Base-by-base conservation (phyloP, 2,113 vertebrate genomes). In the Colinus virginianus region DNA sequence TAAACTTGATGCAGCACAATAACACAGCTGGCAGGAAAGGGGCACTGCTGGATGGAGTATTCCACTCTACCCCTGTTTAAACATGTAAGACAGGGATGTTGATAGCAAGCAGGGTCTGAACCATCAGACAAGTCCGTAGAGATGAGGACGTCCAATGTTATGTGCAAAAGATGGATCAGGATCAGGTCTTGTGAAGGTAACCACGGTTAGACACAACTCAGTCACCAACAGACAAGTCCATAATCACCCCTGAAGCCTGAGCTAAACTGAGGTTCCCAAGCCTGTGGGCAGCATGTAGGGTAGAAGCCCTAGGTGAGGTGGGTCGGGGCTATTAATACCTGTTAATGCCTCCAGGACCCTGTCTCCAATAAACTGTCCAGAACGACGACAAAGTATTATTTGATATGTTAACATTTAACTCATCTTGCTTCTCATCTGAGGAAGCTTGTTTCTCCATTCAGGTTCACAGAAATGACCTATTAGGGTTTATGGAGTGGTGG, bases 241-340 rank as follows among this genome's bases (percentile, higher is more conserved):
- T 25, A 46, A 25, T 16, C 43, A 68, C 66, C 56, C 56, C 56
- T 68, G 43, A 23, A 34, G 43, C 64, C 61, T 36, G 23, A 38
- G 9, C 20, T 25, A 30, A 34, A 68, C 17, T 46, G 66, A 11
- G 30, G 66, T 12, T 46, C 32, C 32, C 11, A 11, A 22, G 32
- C 43, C 64, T 22, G 7, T n/a, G 22, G 58, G 19, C 25, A 78
- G 19, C 26, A 4, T 55, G 22, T 0, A 0, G 40, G 5, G 11
- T n/a, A 14, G 28, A 56, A 32, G 30, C 22, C 75, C 15, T 30
- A 19, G 45, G 17, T 42, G 56, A 40, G 38, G 48, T 13, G 42
- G 20, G 13, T 43, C n/a, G 49, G 13, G 8, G 26, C 25, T 14
- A 17, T 30, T 16, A 51, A 28, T 28, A 10, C 38, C 23, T 21